Evolutionary conservation across 2,113 vertebrate genomes (phyloP), one percentile per base, ranked within the genome.

Genomic region (Garra rufa): DNA sequence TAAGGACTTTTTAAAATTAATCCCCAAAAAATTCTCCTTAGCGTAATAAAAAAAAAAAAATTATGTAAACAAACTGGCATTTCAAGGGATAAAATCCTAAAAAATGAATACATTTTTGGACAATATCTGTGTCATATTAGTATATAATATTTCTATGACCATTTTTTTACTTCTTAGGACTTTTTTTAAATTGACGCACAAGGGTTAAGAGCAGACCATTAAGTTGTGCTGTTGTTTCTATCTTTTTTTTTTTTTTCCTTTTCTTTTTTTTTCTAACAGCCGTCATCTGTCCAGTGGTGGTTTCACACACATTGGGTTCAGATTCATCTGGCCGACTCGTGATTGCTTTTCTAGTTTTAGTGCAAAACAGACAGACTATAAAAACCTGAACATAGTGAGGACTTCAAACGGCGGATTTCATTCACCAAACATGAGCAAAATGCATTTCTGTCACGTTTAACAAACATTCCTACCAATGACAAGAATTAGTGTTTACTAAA

Each of bases 271-370:
- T 41, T 15, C 3, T 30, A 83, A 78, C 34, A 59, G 55, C 83
- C 85, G 70, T 84, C 73, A 87, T 87, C 82, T 65, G 59, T 65
- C 41, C 3, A 11, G 24, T 19, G n/a, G n/a, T n/a, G 86, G 63
- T 73, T 87, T 88, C 88, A 91, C 84, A 91, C 91, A 89, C 87
- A 83, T 70, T 83, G 81, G 48, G 75, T 52, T 80, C 87, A 86
- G 75, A 78, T 82, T 71, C 77, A 85, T 76, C 21, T 74, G 75
- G 82, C 24, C 89, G 89, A 90, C 91, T 89, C 90, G 87, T 89
- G 88, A 89, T 90, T 91, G 92, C 92, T 94, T 93, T 86, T 91
- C 89, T 89, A 93, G 88, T 71, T 91, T 90, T 93, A 93, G 93
- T 94, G 93, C 93, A 94, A 94, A 93, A 91, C 48, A 84, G 82